Percentiles rank a stretch among this genome's conserved stretches.
These are phyloP conservation scores for Bombyx mandarina DNA, from an alignment of 1,140 invertebrate genomes.

Conservation along the genomic window DNA sequence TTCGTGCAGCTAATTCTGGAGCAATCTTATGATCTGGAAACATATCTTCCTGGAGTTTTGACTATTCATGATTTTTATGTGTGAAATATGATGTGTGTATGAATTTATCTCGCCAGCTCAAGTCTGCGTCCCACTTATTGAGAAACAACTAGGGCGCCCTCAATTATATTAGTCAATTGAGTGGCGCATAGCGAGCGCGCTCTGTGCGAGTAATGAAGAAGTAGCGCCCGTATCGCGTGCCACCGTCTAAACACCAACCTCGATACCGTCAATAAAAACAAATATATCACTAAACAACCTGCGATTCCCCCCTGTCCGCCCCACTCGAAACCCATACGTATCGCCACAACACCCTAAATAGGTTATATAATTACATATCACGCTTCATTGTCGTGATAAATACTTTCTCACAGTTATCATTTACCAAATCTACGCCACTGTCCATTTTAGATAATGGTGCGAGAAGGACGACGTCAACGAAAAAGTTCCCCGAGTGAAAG, in stretches of 20 bases:
- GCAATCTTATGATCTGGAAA: too few relatives aligned
- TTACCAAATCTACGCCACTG: slow-evolving; percentile 70
- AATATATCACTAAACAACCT: slow-evolving; percentile 46
- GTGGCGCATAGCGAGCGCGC: slow-evolving; percentile 21
- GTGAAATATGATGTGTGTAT: background rate
- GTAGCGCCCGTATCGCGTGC: slow-evolving; percentile 50
- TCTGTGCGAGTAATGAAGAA: slow-evolving; percentile 46
- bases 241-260: slow-evolving; percentile 23
- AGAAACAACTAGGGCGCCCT: slow-evolving; percentile 23
- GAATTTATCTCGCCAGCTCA: background rate
- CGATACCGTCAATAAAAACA: slow-evolving; percentile 49
- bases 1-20: too few relatives aligned
- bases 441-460: slow-evolving; percentile 69
- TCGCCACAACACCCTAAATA: slow-evolving; percentile 50
- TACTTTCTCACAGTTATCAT: slow-evolving; percentile 71
- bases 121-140: slow-evolving; percentile 6
- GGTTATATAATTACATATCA: slow-evolving; percentile 68
- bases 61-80: too few relatives aligned
- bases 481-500: slow-evolving; percentile 26
- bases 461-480: slow-evolving; percentile 36
- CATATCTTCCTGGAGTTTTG: too few relatives aligned
- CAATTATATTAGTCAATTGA: slow-evolving; percentile 55
- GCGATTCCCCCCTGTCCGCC: slow-evolving; percentile 13
- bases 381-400: slow-evolving; percentile 69
- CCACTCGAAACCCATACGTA: slow-evolving; percentile 12